Evolutionary conservation across 2,797 vertebrate species (phyloP).

Genomic region (Huso huso): DNA sequence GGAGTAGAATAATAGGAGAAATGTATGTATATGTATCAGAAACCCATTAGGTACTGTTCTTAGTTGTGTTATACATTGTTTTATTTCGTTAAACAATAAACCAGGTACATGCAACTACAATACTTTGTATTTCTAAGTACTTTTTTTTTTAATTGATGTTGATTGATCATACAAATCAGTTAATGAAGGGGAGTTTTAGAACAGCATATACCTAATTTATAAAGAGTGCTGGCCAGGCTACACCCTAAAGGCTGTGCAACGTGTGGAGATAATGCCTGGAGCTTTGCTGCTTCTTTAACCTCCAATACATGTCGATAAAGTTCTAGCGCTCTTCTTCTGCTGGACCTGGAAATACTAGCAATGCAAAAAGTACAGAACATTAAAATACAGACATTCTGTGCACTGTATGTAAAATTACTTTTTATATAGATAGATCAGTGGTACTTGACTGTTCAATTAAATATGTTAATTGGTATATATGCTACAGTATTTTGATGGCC

Average conservation of each 20-base stretch:
- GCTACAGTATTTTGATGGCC: too few relatives aligned
- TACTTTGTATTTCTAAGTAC: too few relatives aligned
- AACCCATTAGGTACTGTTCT: too few relatives aligned
- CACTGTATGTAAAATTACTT: not conserved
- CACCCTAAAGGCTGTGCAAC: slow-evolving; percentile 25
- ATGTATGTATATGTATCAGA: too few relatives aligned
- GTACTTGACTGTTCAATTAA: too few relatives aligned
- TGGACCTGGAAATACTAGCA: slow-evolving; percentile 22
- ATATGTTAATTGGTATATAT: too few relatives aligned
- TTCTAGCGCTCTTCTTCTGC: slow-evolving; percentile 26
- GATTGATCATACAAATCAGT: not conserved
- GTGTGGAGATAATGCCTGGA: slow-evolving; percentile 15
- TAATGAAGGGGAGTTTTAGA: not conserved
- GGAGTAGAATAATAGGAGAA: too few relatives aligned
- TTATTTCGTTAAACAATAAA: too few relatives aligned
- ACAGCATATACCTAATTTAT: slow-evolving; percentile 32
- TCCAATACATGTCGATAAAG: slow-evolving; percentile 36
- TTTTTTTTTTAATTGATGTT: too few relatives aligned
- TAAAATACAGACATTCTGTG: not conserved
- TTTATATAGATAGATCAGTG: too few relatives aligned
- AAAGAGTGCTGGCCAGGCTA: slow-evolving; percentile 29
- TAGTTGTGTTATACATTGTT: too few relatives aligned
- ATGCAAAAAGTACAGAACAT: not conserved
- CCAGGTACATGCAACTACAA: too few relatives aligned
- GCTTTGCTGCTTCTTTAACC: slow-evolving; percentile 30